These are phyloP conservation scores for Enteromius argenteus DNA, from an alignment of 2,797 vertebrate species.

Conservation along the genomic window DNA sequence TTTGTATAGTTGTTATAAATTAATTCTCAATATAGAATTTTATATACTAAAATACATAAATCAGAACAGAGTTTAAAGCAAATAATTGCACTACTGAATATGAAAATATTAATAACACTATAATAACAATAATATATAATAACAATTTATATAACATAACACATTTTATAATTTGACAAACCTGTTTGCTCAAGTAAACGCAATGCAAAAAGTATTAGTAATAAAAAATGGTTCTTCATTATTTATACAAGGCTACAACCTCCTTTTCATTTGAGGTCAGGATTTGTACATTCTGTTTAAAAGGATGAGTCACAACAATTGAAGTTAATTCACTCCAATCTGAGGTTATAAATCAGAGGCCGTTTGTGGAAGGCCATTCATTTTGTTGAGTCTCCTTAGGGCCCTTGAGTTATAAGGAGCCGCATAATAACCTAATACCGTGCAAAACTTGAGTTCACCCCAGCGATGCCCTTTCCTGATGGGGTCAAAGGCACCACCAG, in stretches of 20 bases:
- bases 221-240: neutral
- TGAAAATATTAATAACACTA: neutral
- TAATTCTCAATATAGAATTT: neutral
- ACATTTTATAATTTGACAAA: neutral
- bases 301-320: conserved; percentile 28
- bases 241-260: neutral
- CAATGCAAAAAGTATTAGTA: neutral
- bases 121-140: neutral
- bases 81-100: neutral
- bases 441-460: conserved; percentile 21
- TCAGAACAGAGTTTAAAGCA: neutral
- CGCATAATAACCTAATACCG: conserved; percentile 29
- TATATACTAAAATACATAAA: neutral
- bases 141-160: neutral
- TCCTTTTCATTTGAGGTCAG: neutral
- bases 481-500: conserved; percentile 33
- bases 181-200: neutral
- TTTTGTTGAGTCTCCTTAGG: conserved; percentile 26
- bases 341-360: conserved; percentile 16
- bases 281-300: conserved; percentile 2
- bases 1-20: neutral
- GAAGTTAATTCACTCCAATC: conserved; percentile 27
- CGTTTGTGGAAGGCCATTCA: conserved; percentile 32
- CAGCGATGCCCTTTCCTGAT: conserved; percentile 27
- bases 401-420: conserved; percentile 22